Conservation (phyloP, 2,797 vertebrate species). For the Lemur catta region DNA sequence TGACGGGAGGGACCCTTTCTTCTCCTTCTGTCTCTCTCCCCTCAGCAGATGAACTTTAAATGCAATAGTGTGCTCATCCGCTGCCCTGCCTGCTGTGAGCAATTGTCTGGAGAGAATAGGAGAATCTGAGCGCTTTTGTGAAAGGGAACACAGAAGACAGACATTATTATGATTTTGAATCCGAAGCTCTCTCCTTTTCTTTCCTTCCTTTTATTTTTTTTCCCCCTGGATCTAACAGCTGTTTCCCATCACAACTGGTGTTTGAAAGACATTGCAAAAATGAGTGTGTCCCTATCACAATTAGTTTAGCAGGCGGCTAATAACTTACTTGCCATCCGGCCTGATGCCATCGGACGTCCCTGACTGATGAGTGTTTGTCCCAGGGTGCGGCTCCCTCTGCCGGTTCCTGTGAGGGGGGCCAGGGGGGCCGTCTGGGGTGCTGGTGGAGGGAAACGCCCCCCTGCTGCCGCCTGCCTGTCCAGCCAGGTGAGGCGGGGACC, state of each 20-base stretch:
- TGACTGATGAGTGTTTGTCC: constrained; percentile 82
- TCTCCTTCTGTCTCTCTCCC: constrained; percentile 63
- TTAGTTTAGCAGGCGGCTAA: constrained; percentile 83
- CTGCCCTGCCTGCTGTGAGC: constrained; percentile 89
- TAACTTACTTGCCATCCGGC: constrained; percentile 83
- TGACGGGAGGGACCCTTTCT: constrained; percentile 63
- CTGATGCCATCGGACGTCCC: constrained; percentile 81
- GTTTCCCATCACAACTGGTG: constrained; percentile 84
- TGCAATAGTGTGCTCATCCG: constrained; percentile 77
- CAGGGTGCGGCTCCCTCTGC: constrained; percentile 77
- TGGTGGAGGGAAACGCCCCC: not conserved
- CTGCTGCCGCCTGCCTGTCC: not conserved
- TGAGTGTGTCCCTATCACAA: constrained; percentile 82
- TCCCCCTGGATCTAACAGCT: constrained; percentile 78
- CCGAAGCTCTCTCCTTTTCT: constrained; percentile 64
- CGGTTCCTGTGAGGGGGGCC: not conserved
- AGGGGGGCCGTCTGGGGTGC: constrained; percentile 2
- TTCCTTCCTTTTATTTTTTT: constrained; percentile 48
- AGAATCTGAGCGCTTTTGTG: constrained; percentile 90
- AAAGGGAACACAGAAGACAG: constrained; percentile 86
- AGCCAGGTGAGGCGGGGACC: not conserved
- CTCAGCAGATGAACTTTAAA: constrained; percentile 80
- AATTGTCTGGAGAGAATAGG: constrained; percentile 91
- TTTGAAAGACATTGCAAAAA: constrained; percentile 83
- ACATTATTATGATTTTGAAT: constrained; percentile 83